A percentile compares a stretch with the other conserved stretches of the same genome.
Evolutionary conservation across 2,797 vertebrate genomes (phyloP).

Genomic region (Leucoraja ocellata): DNA sequence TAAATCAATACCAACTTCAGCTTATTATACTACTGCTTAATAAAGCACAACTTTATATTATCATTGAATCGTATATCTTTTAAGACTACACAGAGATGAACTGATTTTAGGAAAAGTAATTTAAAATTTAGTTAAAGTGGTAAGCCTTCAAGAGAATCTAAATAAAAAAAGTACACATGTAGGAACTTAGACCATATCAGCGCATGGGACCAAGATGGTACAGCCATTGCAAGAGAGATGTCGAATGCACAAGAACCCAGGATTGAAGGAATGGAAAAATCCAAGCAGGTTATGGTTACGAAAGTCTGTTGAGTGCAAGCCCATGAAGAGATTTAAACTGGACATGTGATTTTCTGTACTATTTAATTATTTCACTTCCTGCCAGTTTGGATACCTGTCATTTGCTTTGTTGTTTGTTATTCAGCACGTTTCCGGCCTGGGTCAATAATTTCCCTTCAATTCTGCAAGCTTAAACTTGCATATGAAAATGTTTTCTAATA

Average conservation of each 20-base stretch:
- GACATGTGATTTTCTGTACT: no score
- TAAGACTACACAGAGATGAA: neutral
- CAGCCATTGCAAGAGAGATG: neutral
- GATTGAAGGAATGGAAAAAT: neutral
- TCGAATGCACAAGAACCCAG: neutral
- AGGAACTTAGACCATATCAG: neutral
- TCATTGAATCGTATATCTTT: neutral
- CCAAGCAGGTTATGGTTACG: neutral
- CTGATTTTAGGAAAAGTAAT: neutral
- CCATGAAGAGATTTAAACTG: neutral
- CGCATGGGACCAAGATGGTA: neutral
- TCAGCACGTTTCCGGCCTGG: no score
- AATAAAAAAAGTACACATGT: neutral
- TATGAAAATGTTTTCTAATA: no score
- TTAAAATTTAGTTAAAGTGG: neutral
- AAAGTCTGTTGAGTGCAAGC: neutral
- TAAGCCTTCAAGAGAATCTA: neutral
- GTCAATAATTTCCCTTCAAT: no score
- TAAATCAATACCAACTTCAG: neutral
- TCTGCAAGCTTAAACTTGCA: no score
- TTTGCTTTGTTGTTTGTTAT: no score
- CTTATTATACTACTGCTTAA: neutral
- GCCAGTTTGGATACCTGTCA: no score
- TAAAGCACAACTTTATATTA: neutral
- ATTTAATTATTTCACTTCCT: no score